Evolutionary conservation across 1,140 invertebrate species (phyloP).

Genomic region (Ectropis grisescens): DNA sequence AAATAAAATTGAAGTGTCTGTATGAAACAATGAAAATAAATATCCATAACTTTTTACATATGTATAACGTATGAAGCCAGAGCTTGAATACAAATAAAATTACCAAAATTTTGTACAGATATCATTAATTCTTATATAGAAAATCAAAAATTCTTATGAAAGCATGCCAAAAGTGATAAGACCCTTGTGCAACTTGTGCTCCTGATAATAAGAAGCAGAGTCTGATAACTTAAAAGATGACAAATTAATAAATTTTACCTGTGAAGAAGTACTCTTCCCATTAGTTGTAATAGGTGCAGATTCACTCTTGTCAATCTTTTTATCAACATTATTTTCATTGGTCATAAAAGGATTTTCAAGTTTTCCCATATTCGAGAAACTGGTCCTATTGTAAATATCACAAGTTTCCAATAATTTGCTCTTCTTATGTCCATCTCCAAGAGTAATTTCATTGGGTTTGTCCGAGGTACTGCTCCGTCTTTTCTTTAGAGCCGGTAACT

Average conservation of each 20-base stretch:
- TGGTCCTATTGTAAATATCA: constrained; percentile 49
- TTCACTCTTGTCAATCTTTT: constrained; percentile 43
- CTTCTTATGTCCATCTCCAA: constrained; percentile 40
- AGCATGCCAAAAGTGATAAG: no score
- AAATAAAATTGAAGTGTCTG: no score
- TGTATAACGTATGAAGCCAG: no score
- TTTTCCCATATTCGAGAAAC: constrained; percentile 31
- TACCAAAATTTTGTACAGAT: no score
- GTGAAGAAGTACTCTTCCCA: constrained; percentile 33
- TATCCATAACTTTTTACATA: no score
- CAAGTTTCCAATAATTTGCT: constrained; percentile 43
- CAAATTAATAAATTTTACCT: constrained; percentile 20
- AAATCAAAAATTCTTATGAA: no score
- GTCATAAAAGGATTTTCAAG: constrained; percentile 27
- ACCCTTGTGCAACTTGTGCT: no score
- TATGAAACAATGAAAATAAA: no score
- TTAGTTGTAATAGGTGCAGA: constrained; percentile 28
- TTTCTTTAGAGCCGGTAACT: constrained; percentile 50
- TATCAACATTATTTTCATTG: constrained; percentile 44
- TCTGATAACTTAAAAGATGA: no score
- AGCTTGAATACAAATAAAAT: no score
- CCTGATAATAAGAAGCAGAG: no score
- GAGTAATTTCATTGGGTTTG: constrained; percentile 45
- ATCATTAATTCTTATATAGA: no score
- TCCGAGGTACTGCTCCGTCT: constrained; percentile 56